Base-by-base conservation (phyloP, 2,888 invertebrate species). In the Nomada lathburiana region DNA sequence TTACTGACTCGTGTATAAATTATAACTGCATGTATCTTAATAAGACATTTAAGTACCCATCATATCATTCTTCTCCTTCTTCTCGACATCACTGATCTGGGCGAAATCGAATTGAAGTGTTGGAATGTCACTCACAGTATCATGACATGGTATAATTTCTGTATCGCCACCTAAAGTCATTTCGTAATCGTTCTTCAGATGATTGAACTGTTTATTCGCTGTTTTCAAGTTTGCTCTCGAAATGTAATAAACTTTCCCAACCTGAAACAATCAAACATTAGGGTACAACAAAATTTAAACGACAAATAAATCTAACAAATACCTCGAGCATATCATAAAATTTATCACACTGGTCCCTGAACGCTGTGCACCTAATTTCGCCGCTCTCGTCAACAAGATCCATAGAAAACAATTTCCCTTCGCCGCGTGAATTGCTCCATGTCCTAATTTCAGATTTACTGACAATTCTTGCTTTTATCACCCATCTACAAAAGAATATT, bases 381-480 rank as follows among this genome's bases (percentile, higher is more conserved):
- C 99, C 98, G 80, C 97, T 97, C 90, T 98, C 98, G 94, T 99
- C 99, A 81, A 97, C 95, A n/a, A 99, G 94, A 94, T 98, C 98
- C 94, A 99, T 96, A 82, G 96, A 97, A 93, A 99, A 99, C 2
- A 99, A 94, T 93, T 98, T 98, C 0, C 99, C 99, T 94, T 98
- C 98, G 0, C 99, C 98, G 76, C 96, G 95, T 0, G 98, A 97
- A 94, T 99, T 99, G 83, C 96, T 97, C 98, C 98, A 99, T 0
- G 96, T 97, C 77, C 97, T 96, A 63, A 99, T 96, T 0, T 95
- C 92, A 0, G 97, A 95, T 93, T 99, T 99, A 88, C 95, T 96
- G 79, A 97, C 97, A 0, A 99, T 97, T 69, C 99, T 95, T 1
- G 97, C 99, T 92, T 97, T 97, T 79, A 99, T 97, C 2, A 98